Base-by-base conservation (phyloP, 2,113 vertebrate species). In the Pomatorhinus ruficollis region DNA sequence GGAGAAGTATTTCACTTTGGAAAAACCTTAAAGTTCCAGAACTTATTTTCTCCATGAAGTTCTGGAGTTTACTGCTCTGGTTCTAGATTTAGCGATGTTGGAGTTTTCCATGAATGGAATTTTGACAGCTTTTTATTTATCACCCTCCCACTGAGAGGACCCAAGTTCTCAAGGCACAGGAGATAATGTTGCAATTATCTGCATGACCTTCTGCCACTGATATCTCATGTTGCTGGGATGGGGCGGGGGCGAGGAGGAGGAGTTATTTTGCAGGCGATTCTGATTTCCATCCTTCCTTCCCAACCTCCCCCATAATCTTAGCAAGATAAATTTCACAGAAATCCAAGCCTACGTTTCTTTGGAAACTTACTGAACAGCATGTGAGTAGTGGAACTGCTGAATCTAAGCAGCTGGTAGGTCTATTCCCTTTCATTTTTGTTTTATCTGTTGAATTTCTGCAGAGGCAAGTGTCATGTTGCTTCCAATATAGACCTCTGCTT, bases 141-240 rank as follows among this genome's bases (percentile, higher is more conserved):
- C 88, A 82, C 40, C 20, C 37, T 83, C 28, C 17, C 39, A 54
- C 54, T 83, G 45, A 83, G 22, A 93, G 39, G 3, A 91, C 54
- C 65, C 65, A 78, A 78, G 42, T 66, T 77, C 90, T 40, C 4
- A n/a, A 90, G 79, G 65, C 87, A 83, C 16, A 42, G 54, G 39
- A 90, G 85, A 92, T 87, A 85, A 82, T 74, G 81, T 88, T 92
- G 59, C n/a, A 85, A 52, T 91, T 94, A 91, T 96, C 91, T 95
- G 23, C 30, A 54, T 81, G 84, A 90, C 87, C 79, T 95, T 95
- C 75, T 90, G 85, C 20, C 66, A 75, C 30, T 77, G 52, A 44
- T 83, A 91, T 68, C 78, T 93, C 66, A n/a, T 75, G 68, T 87
- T 85, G 57, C 85, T 92, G 59, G 69, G 63, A 70, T 57, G 40